Conservation (phyloP, 2,113 vertebrate genomes). For the Jaculus jaculus region DNA sequence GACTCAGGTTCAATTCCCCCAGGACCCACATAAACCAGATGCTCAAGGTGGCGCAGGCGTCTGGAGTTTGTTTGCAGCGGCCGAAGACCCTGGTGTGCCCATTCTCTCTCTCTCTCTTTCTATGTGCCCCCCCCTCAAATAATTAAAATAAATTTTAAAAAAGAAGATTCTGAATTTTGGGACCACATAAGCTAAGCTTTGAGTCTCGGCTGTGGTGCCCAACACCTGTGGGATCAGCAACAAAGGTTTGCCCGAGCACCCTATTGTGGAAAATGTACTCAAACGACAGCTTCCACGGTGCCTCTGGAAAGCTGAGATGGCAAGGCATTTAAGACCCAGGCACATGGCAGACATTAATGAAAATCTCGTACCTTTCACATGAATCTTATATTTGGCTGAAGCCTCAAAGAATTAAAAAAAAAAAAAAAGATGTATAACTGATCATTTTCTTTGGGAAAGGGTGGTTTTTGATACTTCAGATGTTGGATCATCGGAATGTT, state of each 20-base stretch:
- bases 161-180: background rate
- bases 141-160: no score
- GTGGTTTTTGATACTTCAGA: constrained; percentile 49
- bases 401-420: constrained; percentile 30
- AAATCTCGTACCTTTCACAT: constrained; percentile 4
- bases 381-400: background rate
- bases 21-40: no score
- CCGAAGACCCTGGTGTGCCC: no score
- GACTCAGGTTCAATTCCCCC: no score
- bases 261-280: background rate
- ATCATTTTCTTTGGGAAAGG: constrained; percentile 40
- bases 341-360: background rate
- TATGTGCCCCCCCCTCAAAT: no score
- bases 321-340: background rate
- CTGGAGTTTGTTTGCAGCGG: no score
- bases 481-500: background rate
- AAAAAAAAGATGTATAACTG: background rate
- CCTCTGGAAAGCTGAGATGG: background rate
- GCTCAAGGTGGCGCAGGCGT: no score
- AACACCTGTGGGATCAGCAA: background rate
- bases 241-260: background rate
- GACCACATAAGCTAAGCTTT: background rate
- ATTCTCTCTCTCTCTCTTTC: no score
- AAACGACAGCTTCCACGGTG: background rate
- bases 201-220: background rate